Evolutionary conservation across 92 coral and sea anemone genomes (phyloP).

Genomic region (Pocillopora meandrina): DNA sequence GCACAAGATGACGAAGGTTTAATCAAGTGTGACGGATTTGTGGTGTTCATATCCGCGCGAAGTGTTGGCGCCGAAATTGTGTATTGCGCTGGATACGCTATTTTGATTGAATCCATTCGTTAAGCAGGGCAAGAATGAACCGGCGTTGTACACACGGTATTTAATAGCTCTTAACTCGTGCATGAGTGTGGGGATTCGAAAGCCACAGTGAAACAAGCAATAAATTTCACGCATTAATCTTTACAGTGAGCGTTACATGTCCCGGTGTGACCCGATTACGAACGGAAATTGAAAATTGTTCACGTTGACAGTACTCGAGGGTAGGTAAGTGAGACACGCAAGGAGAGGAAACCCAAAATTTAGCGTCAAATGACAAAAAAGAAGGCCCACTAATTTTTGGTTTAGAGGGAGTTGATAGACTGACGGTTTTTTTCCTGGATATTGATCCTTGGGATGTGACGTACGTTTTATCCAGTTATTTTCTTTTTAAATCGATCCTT

Average conservation of each 20-base stretch:
- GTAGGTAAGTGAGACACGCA: constrained; percentile 67
- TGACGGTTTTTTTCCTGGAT: constrained; percentile 26
- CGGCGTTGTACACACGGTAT: background rate
- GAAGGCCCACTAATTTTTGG: constrained; percentile 37
- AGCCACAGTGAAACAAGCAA: constrained; percentile 19
- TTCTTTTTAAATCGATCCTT: constrained; percentile 35
- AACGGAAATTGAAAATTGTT: constrained; percentile 77
- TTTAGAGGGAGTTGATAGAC: constrained; percentile 50
- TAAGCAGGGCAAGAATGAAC: constrained; percentile 43
- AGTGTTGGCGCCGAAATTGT: constrained; percentile 80
- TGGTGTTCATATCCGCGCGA: constrained; percentile 43
- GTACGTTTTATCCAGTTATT: background rate
- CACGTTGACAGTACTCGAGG: constrained; percentile 73
- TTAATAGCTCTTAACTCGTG: background rate
- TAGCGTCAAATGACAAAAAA: constrained; percentile 53
- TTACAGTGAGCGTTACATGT: constrained; percentile 39
- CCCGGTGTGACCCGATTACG: constrained; percentile 72
- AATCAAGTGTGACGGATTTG: constrained; percentile 41
- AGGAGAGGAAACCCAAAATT: constrained; percentile 61
- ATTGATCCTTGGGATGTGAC: constrained; percentile 23
- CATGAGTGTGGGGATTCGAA: background rate
- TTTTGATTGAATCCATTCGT: constrained; percentile 79
- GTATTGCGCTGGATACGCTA: constrained; percentile 74
- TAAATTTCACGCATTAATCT: constrained; percentile 33
- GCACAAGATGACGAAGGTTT: constrained; percentile 31